These are phyloP conservation scores for Arvicanthis niloticus DNA, from an alignment of 2,113 vertebrate genomes.

Conservation along the genomic window DNA sequence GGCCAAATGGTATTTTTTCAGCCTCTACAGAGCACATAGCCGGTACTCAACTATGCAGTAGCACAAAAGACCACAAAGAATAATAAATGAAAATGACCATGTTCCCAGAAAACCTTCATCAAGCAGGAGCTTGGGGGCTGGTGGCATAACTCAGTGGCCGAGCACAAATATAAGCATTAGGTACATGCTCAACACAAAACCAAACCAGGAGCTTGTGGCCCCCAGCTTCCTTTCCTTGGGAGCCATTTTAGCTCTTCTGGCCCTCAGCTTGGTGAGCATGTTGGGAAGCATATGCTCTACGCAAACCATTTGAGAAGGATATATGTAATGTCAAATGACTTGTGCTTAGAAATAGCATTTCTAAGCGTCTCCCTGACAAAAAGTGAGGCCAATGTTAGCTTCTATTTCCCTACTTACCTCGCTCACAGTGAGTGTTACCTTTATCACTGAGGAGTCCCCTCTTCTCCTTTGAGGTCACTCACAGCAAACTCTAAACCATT, in stretches of 20 bases:
- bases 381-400: constrained; percentile 2
- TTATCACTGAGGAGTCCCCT: background rate
- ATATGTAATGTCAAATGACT: background rate
- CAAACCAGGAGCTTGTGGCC: background rate
- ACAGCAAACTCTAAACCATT: background rate
- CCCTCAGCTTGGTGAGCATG: background rate
- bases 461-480: background rate
- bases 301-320: background rate
- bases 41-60: background rate
- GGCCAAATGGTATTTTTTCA: background rate
- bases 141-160: background rate
- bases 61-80: background rate
- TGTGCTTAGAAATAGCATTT: background rate
- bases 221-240: background rate
- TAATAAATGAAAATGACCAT: background rate
- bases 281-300: background rate
- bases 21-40: background rate
- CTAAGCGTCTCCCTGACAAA: background rate
- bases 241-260: constrained; percentile 43
- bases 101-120: background rate
- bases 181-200: background rate
- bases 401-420: constrained; percentile 55
- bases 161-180: background rate
- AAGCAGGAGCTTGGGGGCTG: background rate
- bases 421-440: constrained; percentile 23